A percentile compares a stretch with the other conserved stretches of the same genome.
Conservation (phyloP, 2,797 vertebrate genomes). For the Siniperca obscura region DNA sequence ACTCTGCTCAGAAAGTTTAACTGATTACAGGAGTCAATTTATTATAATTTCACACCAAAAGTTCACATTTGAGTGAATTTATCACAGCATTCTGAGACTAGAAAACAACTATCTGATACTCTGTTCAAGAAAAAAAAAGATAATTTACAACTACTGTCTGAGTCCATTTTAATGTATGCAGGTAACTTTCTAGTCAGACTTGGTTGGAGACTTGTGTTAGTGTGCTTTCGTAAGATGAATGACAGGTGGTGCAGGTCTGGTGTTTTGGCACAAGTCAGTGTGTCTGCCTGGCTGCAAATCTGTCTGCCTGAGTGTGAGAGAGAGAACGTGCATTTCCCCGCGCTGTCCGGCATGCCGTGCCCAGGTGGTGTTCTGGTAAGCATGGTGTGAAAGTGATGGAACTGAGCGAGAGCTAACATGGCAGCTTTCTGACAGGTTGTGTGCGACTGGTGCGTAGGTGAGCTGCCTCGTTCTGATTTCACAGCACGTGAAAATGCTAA, state of each 20-base stretch:
- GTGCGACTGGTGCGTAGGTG: conserved; percentile 78
- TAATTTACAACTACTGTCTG: conserved; percentile 3
- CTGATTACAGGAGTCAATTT: conserved; percentile 35
- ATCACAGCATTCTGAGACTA: not conserved
- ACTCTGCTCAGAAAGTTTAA: conserved; percentile 29
- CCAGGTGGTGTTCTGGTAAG: conserved; percentile 78
- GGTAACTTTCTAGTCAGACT: conserved; percentile 43
- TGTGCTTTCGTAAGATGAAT: conserved; percentile 54
- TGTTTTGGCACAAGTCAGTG: conserved; percentile 56
- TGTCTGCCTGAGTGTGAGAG: conserved; percentile 47
- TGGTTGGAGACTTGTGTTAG: conserved; percentile 37
- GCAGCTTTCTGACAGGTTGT: conserved; percentile 69
- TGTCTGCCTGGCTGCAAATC: conserved; percentile 67
- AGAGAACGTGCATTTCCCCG: conserved; percentile 17
- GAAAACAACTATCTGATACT: not conserved
- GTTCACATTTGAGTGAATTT: conserved; percentile 8
- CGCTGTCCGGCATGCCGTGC: conserved; percentile 52
- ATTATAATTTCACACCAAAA: conserved; percentile 6
- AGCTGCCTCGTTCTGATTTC: conserved; percentile 45
- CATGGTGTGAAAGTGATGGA: conserved; percentile 69
- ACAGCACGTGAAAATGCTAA: conserved; percentile 26
- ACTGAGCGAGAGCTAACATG: conserved; percentile 47
- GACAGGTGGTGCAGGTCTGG: conserved; percentile 76
- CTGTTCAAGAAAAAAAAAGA: not conserved
- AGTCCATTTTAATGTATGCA: conserved; percentile 3